Evolutionary conservation across 2,888 invertebrate genomes (phyloP).

Genomic region (Dryomyza anilis): DNA sequence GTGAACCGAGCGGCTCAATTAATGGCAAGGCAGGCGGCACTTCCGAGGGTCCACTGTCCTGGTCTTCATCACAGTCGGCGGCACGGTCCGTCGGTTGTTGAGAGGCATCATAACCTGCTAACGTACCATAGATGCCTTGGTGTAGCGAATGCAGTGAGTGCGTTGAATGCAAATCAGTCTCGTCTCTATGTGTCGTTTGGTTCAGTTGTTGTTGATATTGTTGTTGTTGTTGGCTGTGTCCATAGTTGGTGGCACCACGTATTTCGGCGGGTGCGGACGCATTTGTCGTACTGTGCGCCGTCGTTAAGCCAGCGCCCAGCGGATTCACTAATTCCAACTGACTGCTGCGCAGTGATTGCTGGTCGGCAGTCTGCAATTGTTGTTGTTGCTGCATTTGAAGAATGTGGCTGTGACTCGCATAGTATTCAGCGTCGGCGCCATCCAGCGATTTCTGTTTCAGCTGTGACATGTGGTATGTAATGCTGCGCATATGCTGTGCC

Average conservation of each 20-base stretch:
- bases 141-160: slow-evolving; percentile 21
- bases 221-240: not conserved
- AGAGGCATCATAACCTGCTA: slow-evolving; percentile 12
- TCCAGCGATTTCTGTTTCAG: slow-evolving; percentile 65
- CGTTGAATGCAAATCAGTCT: slow-evolving; percentile 45
- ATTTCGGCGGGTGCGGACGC: slow-evolving; percentile 47
- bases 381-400: slow-evolving; percentile 30
- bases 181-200: slow-evolving; percentile 58
- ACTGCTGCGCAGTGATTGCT: slow-evolving; percentile 59
- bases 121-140: slow-evolving; percentile 11
- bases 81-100: slow-evolving; percentile 44
- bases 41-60: slow-evolving; percentile 81
- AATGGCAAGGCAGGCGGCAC: slow-evolving; percentile 81
- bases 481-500: slow-evolving; percentile 63
- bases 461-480: slow-evolving; percentile 65
- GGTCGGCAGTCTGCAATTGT: slow-evolving; percentile 57
- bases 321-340: slow-evolving; percentile 65
- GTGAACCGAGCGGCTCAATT: slow-evolving; percentile 77
- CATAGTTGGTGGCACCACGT: slow-evolving; percentile 36
- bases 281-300: slow-evolving; percentile 45
- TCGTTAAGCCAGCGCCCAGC: slow-evolving; percentile 68
- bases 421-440: slow-evolving; percentile 31
- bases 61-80: slow-evolving; percentile 70
- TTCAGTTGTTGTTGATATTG: slow-evolving; percentile 31
- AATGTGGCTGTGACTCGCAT: slow-evolving; percentile 36